These are phyloP conservation scores for Delphinus delphis DNA, from an alignment of 2,113 vertebrate species.

Conservation along the genomic window DNA sequence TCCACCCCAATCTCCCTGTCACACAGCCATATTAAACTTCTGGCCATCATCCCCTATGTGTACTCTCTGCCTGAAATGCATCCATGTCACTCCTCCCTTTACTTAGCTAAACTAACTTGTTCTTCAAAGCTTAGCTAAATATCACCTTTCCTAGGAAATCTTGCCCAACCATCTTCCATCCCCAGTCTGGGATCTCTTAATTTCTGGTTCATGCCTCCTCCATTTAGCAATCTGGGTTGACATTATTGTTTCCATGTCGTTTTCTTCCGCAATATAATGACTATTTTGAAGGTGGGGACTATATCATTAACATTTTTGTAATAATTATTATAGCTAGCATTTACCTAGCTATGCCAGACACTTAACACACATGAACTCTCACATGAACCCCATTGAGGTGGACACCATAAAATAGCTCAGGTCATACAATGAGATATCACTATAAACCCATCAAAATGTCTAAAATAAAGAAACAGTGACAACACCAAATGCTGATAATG, in stretches of 20 bases:
- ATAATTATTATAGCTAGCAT: conserved; percentile 17
- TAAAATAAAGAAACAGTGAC: neutral
- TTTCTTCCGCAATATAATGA: neutral
- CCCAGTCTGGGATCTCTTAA: neutral
- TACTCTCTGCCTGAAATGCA: neutral
- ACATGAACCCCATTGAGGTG: neutral
- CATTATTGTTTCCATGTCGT: conserved; percentile 23
- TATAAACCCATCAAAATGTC: neutral
- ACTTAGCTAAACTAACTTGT: neutral
- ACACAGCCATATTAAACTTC: neutral
- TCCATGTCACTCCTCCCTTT: neutral
- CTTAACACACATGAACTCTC: neutral
- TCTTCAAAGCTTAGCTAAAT: neutral
- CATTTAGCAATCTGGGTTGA: neutral
- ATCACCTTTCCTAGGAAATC: neutral
- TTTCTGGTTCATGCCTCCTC: neutral
- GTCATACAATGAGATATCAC: neutral
- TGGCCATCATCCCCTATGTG: neutral
- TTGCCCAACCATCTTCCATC: neutral
- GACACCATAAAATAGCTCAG: neutral
- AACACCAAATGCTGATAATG: neutral
- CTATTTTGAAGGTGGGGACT: neutral
- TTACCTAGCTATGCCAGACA: neutral
- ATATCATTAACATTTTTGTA: neutral
- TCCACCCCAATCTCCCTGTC: neutral